These are phyloP conservation scores for Diarsia brunnea DNA, from an alignment of 2,888 invertebrate genomes.

Conservation along the genomic window DNA sequence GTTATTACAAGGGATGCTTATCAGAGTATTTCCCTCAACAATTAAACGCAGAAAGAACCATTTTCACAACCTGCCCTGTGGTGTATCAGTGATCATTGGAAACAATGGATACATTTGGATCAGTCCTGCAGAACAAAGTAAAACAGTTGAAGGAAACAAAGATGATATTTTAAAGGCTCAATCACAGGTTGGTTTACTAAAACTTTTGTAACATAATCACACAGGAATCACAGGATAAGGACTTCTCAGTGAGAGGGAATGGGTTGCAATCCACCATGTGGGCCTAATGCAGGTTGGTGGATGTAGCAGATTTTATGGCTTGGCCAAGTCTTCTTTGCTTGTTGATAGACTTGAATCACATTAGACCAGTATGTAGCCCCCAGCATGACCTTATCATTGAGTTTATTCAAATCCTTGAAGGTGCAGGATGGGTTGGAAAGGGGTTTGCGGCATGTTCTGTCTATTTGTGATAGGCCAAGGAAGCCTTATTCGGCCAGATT, in stretches of 20 bases:
- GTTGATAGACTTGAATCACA: not conserved
- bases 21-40: constrained; percentile 97
- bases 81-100: constrained; percentile 97
- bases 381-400: not conserved
- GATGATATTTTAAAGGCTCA: constrained; percentile 79
- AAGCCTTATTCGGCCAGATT: not conserved
- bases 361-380: not conserved
- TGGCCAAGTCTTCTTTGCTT: not conserved
- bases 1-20: constrained; percentile 96
- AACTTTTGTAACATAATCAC: not conserved
- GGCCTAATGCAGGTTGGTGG: not conserved
- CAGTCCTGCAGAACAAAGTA: constrained; percentile 90
- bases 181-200: constrained; percentile 72
- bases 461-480: not conserved
- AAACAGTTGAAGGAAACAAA: constrained; percentile 88
- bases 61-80: constrained; percentile 98
- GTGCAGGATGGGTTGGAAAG: not conserved
- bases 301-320: not conserved
- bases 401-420: not conserved
- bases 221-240: not conserved
- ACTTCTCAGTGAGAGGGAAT: not conserved
- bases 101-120: constrained; percentile 99
- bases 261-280: not conserved
- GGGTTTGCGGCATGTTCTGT: not conserved
- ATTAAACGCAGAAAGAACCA: constrained; percentile 98